phyloP scores from a whole-genome alignment of 1,140 invertebrate species.

The Zelostemma sp. region DNA sequence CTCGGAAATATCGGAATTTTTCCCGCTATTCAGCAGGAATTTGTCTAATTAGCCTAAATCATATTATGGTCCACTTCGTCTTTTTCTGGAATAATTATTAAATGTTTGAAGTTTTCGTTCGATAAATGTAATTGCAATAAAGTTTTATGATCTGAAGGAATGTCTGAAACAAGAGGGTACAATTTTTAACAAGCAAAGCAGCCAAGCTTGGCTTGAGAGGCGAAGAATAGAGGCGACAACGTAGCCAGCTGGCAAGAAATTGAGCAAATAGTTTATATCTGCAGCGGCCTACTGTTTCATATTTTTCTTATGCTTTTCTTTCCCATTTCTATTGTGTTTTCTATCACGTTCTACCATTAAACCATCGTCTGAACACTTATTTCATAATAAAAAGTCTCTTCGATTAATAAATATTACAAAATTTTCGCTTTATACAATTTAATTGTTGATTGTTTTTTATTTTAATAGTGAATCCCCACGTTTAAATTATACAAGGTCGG shows the following conservation, averaged over 20 bases:
- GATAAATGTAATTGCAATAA: no score
- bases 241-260: conserved; percentile 27
- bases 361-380: background rate
- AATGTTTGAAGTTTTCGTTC: no score
- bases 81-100: no score
- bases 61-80: no score
- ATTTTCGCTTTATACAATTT: background rate
- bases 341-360: background rate
- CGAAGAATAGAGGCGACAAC: conserved; percentile 27
- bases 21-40: no score
- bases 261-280: conserved; percentile 6
- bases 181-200: background rate
- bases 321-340: background rate
- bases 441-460: background rate
- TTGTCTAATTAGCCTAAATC: no score
- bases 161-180: conserved; percentile 20
- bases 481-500: no score
- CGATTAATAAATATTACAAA: background rate
- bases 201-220: background rate
- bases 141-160: conserved; percentile 17
- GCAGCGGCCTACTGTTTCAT: background rate
- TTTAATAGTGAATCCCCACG: no score
- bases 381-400: background rate
- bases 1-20: no score
- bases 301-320: background rate